Evolutionary conservation across 2,888 invertebrate genomes (phyloP).

Genomic region (Epirrita christyi): DNA sequence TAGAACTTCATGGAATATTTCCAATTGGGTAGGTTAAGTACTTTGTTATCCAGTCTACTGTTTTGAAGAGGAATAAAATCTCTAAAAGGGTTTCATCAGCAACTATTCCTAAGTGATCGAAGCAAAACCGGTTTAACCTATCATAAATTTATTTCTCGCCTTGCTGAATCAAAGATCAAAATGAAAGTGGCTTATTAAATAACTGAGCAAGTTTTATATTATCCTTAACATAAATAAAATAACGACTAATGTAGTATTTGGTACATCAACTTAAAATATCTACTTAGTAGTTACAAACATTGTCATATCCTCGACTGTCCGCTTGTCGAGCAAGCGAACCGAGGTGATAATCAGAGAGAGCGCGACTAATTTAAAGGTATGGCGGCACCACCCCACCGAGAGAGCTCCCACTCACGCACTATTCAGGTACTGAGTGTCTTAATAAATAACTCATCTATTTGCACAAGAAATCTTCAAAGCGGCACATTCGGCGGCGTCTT

Average conservation of each 20-base stretch:
- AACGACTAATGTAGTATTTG: conserved; percentile 52
- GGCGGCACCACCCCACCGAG: conserved; percentile 45
- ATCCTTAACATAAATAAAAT: conserved; percentile 45
- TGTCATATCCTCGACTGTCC: conserved; percentile 63
- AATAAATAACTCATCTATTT: conserved; percentile 64
- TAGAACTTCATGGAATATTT: conserved; percentile 15
- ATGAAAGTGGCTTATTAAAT: conserved; percentile 3
- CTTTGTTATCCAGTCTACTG: not conserved
- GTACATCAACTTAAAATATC: conserved; percentile 64
- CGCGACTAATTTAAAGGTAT: conserved; percentile 42
- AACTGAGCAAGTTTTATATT: conserved; percentile 44
- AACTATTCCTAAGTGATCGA: not conserved
- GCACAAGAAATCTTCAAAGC: conserved; percentile 58
- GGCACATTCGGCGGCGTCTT: conserved; percentile 82
- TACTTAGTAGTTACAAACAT: conserved; percentile 82
- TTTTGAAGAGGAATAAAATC: not conserved
- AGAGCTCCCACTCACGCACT: conserved; percentile 72
- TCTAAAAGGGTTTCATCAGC: not conserved
- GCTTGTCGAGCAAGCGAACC: conserved; percentile 50
- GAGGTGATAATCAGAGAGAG: conserved; percentile 55
- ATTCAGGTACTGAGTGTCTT: conserved; percentile 82
- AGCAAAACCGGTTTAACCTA: too few relatives aligned
- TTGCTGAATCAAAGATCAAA: not conserved
- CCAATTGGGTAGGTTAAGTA: conserved; percentile 5
- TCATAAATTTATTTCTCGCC: too few relatives aligned